Evolutionary conservation across 2,113 vertebrate species (phyloP).

Genomic region (Dermatemys mawii): DNA sequence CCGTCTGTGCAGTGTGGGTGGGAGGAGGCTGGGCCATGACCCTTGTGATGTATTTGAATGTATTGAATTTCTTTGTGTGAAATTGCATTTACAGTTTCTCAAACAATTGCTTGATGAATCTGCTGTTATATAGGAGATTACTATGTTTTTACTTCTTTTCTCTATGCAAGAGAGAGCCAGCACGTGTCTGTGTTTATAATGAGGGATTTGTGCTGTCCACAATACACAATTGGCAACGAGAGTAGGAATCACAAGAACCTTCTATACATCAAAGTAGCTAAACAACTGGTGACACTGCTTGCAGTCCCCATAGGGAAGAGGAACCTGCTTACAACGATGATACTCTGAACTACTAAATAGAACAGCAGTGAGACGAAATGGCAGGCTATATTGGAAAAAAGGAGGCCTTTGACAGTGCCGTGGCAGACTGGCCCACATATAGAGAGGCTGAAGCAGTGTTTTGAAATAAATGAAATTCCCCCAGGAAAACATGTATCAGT

Average conservation of each 20-base stretch:
- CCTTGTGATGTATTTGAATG: not conserved
- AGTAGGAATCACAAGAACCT: not conserved
- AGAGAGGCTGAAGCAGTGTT: not conserved
- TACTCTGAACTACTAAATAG: not conserved
- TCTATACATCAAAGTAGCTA: not conserved
- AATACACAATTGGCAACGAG: not conserved
- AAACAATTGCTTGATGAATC: no score
- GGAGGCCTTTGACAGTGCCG: not conserved
- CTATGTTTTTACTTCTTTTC: no score
- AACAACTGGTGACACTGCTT: not conserved
- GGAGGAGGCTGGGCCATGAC: not conserved
- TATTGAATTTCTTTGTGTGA: no score
- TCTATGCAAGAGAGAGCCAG: no score
- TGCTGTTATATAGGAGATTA: no score
- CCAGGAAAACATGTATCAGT: not conserved
- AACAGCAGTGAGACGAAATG: not conserved
- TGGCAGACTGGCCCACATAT: not conserved
- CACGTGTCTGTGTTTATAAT: not conserved
- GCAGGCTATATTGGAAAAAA: not conserved
- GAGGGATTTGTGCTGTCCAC: not conserved
- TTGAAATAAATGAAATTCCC: not conserved
- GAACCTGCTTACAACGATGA: not conserved
- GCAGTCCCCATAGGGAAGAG: not conserved
- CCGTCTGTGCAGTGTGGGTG: not conserved
- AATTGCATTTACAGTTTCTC: no score